Conservation (phyloP, 2,888 invertebrate genomes). For the Pycnomerus fuliginosus region DNA sequence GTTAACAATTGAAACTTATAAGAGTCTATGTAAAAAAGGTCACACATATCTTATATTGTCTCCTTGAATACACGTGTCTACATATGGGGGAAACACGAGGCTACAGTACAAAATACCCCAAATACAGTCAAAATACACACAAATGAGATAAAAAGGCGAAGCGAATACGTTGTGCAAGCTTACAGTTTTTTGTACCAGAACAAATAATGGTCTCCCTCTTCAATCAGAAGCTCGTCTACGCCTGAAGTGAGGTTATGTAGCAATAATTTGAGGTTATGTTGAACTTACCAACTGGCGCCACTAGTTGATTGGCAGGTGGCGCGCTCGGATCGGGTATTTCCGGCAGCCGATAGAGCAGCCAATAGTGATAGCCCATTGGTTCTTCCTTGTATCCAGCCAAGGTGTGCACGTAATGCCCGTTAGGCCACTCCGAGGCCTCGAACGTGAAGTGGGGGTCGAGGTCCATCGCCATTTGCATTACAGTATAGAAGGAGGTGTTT, state of each 20-base stretch:
- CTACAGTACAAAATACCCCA: conserved; percentile 17
- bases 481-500: conserved; percentile 62
- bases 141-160: conserved; percentile 20
- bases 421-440: conserved; percentile 84
- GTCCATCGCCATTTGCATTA: conserved; percentile 81
- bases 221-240: conserved; percentile 82
- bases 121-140: conserved; percentile 13
- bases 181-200: conserved; percentile 94
- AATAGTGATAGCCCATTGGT: conserved; percentile 84
- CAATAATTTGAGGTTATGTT: conserved; percentile 1
- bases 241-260: conserved; percentile 55
- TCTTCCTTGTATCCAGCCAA: conserved; percentile 77
- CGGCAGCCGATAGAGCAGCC: conserved; percentile 82
- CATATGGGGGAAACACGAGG: conserved; percentile 9
- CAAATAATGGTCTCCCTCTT: conserved; percentile 85
- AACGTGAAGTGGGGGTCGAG: conserved; percentile 64
- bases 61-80: conserved; percentile 2
- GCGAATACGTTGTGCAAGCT: conserved; percentile 37
- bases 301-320: conserved; percentile 83
- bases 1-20: conserved; percentile 40
- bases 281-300: conserved; percentile 80
- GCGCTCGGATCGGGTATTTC: conserved; percentile 76
- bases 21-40: conserved; percentile 35
- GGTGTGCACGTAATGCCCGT: conserved; percentile 89
- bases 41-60: conserved; percentile 17